Evolutionary conservation across 1,140 invertebrate genomes (phyloP), one percentile per base, ranked within the genome.

Genomic region (Pseudomyrmex flavicornis): DNA sequence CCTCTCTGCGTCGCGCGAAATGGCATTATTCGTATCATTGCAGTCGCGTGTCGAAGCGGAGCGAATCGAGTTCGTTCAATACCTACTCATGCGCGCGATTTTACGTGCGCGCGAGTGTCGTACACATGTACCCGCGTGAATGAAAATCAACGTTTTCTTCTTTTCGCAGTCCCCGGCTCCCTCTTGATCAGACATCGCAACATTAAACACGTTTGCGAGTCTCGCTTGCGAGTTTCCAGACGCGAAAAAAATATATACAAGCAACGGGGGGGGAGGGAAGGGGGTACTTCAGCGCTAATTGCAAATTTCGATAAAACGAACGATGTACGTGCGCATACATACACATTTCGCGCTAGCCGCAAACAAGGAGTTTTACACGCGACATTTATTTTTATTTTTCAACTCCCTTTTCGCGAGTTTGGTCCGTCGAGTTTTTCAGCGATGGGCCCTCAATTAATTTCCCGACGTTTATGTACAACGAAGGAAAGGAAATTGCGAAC

Each of bases 221-320:
- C 54, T 52, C 12, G 22, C n/a, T 52, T 13, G 26, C 17, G 48
- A 5, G 10, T 48, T 52, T 65, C 26, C 46, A 17, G 17, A 52
- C 48, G 8, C 48, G 50, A 10, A 63, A n/a, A 10, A 26, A 0
- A 26, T 26, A 26, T 3, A 4, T 26, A 35, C 9, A 4, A 2
- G 13, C 35, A 35, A 35, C 35, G 35, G 5, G 5, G 35, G 17
- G 17, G 17, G 17, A 0, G 17, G 17, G 17, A 17, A n/a, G 17
- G 17, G 17, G 17, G 17, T 17, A 35, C 35, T 76, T 66, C 46
- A 44, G 48, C 17, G 35, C 65, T 54, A 70, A 26, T 35, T 35
- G 35, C 44, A 46, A 72, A 72, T 61, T 80, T 80, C 66, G 76
- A 70, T 80, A 70, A 72, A 72, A 50, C 26, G 22, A 12, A 20